Evolutionary conservation across 2,113 vertebrate genomes (phyloP).

Genomic region (Arenaria interpres): DNA sequence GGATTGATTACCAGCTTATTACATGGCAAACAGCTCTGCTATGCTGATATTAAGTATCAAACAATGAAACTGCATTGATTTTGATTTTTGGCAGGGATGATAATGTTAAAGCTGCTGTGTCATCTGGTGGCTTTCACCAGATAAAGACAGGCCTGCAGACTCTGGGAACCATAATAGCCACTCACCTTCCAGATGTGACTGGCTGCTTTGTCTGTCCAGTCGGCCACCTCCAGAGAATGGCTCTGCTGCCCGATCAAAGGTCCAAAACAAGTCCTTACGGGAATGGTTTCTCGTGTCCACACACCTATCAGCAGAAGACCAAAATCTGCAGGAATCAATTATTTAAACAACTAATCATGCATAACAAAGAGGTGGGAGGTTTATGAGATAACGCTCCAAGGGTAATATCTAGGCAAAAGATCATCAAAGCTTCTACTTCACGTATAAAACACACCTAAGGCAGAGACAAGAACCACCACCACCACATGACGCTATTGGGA

Average conservation of each 20-base stretch:
- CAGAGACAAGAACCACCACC: constrained; percentile 62
- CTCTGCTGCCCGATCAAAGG: constrained; percentile 95
- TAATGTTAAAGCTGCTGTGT: neutral
- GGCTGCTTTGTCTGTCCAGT: constrained; percentile 92
- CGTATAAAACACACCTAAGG: constrained; percentile 41
- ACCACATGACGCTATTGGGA: constrained; percentile 38
- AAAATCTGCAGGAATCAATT: constrained; percentile 41
- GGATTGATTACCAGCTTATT: neutral
- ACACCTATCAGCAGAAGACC: constrained; percentile 80
- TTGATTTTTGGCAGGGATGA: neutral
- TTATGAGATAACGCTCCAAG: neutral
- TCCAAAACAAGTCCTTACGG: constrained; percentile 94
- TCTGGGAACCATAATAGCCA: neutral
- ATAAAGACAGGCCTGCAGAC: neutral
- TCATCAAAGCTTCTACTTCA: constrained; percentile 59
- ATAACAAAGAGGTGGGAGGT: neutral
- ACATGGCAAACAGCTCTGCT: neutral
- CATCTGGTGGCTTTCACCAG: neutral
- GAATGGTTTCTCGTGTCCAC: constrained; percentile 88
- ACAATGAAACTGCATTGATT: neutral
- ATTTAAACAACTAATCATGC: neutral
- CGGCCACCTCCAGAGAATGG: constrained; percentile 89
- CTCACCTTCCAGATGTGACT: constrained; percentile 96
- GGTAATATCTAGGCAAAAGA: constrained; percentile 31
- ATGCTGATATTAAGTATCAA: neutral